phyloP scores from a whole-genome alignment of 2,113 vertebrate genomes.

The Cebus imitator region DNA sequence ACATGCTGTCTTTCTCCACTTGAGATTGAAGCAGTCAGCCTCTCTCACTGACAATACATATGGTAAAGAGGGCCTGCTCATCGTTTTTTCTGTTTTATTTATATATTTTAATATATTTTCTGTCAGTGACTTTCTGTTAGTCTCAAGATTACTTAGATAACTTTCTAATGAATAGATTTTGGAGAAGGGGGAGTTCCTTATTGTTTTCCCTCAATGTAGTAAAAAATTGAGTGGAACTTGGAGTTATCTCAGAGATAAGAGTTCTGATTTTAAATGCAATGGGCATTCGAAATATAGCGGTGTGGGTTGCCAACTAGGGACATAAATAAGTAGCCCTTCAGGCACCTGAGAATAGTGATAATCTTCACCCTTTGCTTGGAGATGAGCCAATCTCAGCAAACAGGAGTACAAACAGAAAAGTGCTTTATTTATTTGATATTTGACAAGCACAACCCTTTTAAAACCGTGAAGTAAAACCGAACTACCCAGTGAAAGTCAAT shows the following conservation, averaged over 20 bases:
- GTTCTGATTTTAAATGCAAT: not conserved
- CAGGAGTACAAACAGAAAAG: not conserved
- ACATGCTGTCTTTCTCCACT: not conserved
- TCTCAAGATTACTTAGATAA: not conserved
- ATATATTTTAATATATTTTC: conserved; percentile 39
- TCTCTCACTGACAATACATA: not conserved
- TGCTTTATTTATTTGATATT: not conserved
- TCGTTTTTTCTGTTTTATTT: not conserved
- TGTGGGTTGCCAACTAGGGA: not conserved
- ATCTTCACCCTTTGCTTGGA: not conserved
- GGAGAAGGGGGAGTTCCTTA: not conserved
- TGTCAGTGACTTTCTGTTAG: not conserved
- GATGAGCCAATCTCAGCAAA: not conserved
- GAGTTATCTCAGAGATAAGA: not conserved
- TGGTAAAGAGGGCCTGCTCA: not conserved
- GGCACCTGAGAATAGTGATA: not conserved
- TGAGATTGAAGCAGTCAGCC: not conserved
- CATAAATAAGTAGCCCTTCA: not conserved
- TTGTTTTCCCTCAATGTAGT: not conserved
- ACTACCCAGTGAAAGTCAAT: not conserved
- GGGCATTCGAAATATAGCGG: not conserved
- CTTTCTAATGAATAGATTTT: not conserved
- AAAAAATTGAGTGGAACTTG: not conserved
- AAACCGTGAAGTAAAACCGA: not conserved
- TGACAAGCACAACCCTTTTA: conserved; percentile 8